phyloP scores from a whole-genome alignment of 2,113 vertebrate genomes.

The Oreotrochilus melanogaster region DNA sequence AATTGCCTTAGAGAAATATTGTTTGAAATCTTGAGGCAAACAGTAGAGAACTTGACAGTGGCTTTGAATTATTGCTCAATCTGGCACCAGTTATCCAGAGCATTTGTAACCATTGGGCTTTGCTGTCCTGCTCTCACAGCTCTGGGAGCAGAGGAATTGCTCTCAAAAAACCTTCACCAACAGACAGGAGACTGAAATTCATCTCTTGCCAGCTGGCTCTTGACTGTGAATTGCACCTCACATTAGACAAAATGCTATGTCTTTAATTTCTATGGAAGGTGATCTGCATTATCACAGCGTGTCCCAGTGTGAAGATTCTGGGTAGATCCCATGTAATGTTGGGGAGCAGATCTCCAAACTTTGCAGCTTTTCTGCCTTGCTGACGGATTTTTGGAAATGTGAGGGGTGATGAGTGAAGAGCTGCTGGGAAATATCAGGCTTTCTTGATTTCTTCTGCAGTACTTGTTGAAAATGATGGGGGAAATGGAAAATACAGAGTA shows the following conservation, averaged over 20 bases:
- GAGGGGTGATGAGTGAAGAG: not conserved
- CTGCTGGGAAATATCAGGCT: not conserved
- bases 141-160: not conserved
- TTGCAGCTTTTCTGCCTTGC: not conserved
- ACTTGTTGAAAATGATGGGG: not conserved
- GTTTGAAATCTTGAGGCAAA: not conserved
- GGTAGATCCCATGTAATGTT: not conserved
- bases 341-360: not conserved
- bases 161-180: not conserved
- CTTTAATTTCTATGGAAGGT: not conserved
- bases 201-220: not conserved
- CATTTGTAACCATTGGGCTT: not conserved
- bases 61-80: not conserved
- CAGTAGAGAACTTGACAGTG: not conserved
- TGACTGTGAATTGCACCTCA: not conserved
- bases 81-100: not conserved
- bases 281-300: fast-evolving
- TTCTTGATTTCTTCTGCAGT: not conserved
- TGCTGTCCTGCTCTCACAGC: not conserved
- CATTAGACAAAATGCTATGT: fast-evolving
- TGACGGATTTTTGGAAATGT: not conserved
- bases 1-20: not conserved
- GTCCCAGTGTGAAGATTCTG: not conserved
- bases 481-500: not conserved
- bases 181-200: not conserved